phyloP scores from a whole-genome alignment of 2,113 vertebrate species.

The Xiphorhynchus elegans region DNA sequence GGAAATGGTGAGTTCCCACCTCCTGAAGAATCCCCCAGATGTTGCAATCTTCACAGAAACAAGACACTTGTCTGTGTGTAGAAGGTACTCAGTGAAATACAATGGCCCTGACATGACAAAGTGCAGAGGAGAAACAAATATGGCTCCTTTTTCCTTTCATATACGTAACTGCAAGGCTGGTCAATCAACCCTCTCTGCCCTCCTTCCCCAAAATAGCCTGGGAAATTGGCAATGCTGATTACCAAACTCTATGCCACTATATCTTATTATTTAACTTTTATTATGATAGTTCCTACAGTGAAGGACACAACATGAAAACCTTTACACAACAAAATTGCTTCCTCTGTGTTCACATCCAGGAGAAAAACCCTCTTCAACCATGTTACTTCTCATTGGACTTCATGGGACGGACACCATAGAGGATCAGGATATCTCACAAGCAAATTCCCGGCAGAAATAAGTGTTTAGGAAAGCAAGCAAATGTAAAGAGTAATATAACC shows the following conservation, averaged over 20 bases:
- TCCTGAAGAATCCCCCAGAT: background rate
- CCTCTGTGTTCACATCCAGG: background rate
- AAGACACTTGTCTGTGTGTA: accelerated
- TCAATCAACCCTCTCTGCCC: accelerated
- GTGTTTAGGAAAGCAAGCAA: background rate
- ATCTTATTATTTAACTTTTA: background rate
- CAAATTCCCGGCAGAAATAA: background rate
- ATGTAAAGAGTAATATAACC: background rate
- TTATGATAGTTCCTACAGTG: background rate
- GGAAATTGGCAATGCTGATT: background rate
- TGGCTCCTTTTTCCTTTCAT: background rate
- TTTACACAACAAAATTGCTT: background rate
- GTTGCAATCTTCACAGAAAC: background rate
- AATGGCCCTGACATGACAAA: background rate
- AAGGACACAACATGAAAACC: background rate
- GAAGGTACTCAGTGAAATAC: background rate
- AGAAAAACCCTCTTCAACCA: background rate
- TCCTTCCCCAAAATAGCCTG: background rate
- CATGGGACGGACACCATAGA: background rate
- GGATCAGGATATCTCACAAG: background rate
- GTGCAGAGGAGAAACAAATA: background rate
- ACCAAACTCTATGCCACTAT: background rate
- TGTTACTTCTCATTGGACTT: background rate
- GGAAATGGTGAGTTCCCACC: background rate
- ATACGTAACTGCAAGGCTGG: background rate